Evolutionary conservation across 2,888 invertebrate genomes (phyloP).

Genomic region (Pheosia tremula): DNA sequence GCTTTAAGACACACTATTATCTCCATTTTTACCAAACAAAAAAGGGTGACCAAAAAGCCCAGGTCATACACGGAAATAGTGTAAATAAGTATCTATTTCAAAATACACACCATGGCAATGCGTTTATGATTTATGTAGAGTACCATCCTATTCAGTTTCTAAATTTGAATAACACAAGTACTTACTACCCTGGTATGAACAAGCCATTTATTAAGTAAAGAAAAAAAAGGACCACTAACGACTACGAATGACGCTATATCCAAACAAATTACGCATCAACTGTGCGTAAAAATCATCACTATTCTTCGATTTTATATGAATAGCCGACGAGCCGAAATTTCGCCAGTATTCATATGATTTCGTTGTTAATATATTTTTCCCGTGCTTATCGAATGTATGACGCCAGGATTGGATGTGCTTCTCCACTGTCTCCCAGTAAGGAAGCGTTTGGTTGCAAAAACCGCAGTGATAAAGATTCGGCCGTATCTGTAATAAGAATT

Average conservation of each 20-base stretch:
- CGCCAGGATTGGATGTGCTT: constrained; percentile 14
- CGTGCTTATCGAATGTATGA: constrained; percentile 11
- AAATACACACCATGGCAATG: too few species aligned
- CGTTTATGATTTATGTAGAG: too few species aligned
- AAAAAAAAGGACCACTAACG: neutral
- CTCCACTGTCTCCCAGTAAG: constrained; percentile 47
- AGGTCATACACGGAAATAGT: too few species aligned
- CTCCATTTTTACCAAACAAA: too few species aligned
- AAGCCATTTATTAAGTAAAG: too few species aligned
- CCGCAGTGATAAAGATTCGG: constrained; percentile 64
- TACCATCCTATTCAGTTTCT: too few species aligned
- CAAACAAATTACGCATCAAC: neutral
- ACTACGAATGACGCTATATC: neutral
- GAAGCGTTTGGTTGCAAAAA: constrained; percentile 53
- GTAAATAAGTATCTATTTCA: too few species aligned
- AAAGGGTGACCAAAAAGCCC: too few species aligned
- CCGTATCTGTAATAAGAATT: constrained; percentile 51
- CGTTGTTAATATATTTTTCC: neutral
- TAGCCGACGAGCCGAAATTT: neutral
- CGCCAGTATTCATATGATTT: neutral
- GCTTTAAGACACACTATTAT: too few species aligned
- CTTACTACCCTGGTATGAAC: too few species aligned
- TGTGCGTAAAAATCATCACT: neutral
- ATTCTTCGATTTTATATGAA: neutral
- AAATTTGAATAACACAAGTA: too few species aligned